Evolutionary conservation across 2,797 vertebrate genomes (phyloP).

Genomic region (Thripadectes ignobilis): DNA sequence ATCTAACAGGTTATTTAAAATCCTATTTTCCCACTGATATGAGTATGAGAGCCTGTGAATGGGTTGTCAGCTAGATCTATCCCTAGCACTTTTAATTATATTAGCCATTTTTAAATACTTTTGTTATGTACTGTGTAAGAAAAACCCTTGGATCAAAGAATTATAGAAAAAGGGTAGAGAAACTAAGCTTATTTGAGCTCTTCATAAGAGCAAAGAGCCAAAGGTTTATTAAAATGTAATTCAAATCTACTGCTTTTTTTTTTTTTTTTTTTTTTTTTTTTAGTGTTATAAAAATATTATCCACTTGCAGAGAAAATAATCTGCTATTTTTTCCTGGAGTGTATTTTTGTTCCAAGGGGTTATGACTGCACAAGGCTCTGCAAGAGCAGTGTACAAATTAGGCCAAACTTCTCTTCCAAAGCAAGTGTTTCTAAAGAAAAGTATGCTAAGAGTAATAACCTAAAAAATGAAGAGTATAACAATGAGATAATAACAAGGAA

Average conservation of each 20-base stretch:
- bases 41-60: background rate
- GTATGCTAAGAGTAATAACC: background rate
- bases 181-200: background rate
- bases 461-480: background rate
- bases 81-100: background rate
- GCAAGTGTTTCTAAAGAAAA: background rate
- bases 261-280: background rate
- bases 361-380: background rate
- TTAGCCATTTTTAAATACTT: background rate
- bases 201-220: slow-evolving; percentile 3
- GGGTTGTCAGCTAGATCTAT: background rate
- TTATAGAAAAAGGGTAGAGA: background rate
- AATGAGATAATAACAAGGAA: background rate
- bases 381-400: background rate
- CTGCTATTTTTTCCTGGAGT: background rate
- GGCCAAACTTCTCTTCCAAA: background rate
- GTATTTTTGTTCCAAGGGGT: background rate
- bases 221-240: slow-evolving; percentile 36
- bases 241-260: background rate
- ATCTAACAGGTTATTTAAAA: background rate
- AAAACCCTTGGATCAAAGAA: background rate
- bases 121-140: background rate
- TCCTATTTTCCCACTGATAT: background rate
- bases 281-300: background rate
- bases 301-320: background rate